Evolutionary conservation across 2,888 invertebrate genomes (phyloP).

Genomic region (Eledona agricola): DNA sequence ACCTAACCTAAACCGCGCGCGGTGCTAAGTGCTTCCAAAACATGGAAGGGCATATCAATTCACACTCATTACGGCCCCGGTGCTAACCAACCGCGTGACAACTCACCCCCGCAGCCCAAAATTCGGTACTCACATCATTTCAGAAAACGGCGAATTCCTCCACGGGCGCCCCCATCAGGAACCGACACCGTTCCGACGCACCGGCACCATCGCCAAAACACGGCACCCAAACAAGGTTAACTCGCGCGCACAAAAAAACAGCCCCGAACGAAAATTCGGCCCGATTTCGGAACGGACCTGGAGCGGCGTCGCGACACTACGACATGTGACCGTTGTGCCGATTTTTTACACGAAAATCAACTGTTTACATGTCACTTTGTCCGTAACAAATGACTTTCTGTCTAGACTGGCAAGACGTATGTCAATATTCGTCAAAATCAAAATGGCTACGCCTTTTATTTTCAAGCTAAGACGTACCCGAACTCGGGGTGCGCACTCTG

Average conservation of each 20-base stretch:
- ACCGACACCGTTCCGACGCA: conserved; percentile 6
- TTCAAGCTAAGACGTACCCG: conserved; percentile 48
- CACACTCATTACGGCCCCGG: conserved; percentile 50
- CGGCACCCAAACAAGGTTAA: conserved; percentile 49
- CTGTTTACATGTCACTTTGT: conserved; percentile 64
- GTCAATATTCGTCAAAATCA: conserved; percentile 79
- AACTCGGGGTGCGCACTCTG: background rate
- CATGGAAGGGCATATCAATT: conserved; percentile 57
- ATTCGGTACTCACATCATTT: conserved; percentile 50
- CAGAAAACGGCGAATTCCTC: conserved; percentile 49
- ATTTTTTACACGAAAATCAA: conserved; percentile 52
- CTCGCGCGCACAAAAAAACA: conserved; percentile 45
- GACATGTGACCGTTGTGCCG: conserved; percentile 55
- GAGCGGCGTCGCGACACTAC: conserved; percentile 42
- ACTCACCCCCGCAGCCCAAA: background rate
- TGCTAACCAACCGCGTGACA: conserved; percentile 39
- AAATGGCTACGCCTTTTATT: conserved; percentile 74
- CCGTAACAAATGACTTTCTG: conserved; percentile 65
- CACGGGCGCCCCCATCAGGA: conserved; percentile 28
- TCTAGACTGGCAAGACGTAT: conserved; percentile 66
- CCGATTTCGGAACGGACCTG: conserved; percentile 12
- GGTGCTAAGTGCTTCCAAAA: conserved; percentile 26
- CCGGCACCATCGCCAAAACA: conserved; percentile 36
- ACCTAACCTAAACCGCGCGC: conserved; percentile 42
- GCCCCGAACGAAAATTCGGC: conserved; percentile 37